Evolutionary conservation across 1,140 invertebrate genomes (phyloP).

Genomic region (Adelges cooleyi): DNA sequence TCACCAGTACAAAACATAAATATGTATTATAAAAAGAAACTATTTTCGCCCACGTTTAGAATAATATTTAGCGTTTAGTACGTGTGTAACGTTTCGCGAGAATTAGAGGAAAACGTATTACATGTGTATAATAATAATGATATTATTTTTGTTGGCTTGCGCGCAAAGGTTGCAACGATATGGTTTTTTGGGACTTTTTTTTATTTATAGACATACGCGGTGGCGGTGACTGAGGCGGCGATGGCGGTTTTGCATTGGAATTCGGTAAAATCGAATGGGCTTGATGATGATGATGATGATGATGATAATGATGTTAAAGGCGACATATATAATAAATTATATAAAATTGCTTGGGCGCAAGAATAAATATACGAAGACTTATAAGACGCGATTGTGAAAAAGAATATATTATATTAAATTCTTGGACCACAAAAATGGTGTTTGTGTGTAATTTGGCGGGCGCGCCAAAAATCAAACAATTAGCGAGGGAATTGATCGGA

Average conservation of each 20-base stretch:
- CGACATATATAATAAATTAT: too few relatives aligned
- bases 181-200: too few relatives aligned
- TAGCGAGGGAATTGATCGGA: slow-evolving; percentile 8
- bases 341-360: slow-evolving; percentile 5
- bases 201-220: too few relatives aligned
- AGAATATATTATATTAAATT: neutral
- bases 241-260: neutral
- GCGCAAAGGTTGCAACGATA: too few relatives aligned
- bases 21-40: too few relatives aligned
- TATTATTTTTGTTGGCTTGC: neutral
- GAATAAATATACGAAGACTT: slow-evolving; percentile 11
- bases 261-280: neutral
- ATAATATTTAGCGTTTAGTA: too few relatives aligned
- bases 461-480: slow-evolving; percentile 24
- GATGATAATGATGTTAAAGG: too few relatives aligned
- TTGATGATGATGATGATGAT: neutral
- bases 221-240: neutral
- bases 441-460: neutral
- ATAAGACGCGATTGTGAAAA: neutral
- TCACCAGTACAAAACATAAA: too few relatives aligned
- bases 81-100: too few relatives aligned
- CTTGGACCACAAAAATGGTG: neutral
- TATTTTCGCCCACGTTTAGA: too few relatives aligned
- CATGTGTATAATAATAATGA: too few relatives aligned
- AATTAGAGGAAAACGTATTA: too few relatives aligned